Evolutionary conservation across 1,140 invertebrate genomes (phyloP).

Genomic region (Cyclina sinensis): DNA sequence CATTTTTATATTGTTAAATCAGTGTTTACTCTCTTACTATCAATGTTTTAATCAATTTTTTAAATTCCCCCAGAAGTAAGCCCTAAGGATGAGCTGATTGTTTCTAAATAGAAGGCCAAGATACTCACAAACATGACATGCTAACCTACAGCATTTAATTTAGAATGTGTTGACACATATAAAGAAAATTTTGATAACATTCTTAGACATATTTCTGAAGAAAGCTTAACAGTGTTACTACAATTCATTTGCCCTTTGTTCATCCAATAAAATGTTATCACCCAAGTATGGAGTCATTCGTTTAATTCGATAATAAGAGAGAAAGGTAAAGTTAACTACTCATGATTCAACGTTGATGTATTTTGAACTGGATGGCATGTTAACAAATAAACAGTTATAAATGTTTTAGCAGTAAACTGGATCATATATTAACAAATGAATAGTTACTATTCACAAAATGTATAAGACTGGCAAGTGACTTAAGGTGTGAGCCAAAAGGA

Average conservation of each 20-base stretch:
- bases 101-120: slow-evolving; percentile 9
- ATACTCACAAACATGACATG: slow-evolving; percentile 38
- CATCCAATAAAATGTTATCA: neutral
- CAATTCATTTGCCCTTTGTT: slow-evolving; percentile 1
- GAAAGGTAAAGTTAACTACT: neutral
- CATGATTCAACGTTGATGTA: neutral
- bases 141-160: slow-evolving; percentile 3
- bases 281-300: neutral
- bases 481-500: neutral
- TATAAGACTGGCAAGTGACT: neutral
- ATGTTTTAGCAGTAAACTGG: too few species aligned
- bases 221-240: slow-evolving; percentile 8
- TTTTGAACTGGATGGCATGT: neutral
- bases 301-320: neutral
- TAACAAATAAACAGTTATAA: neutral
- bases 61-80: neutral
- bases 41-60: neutral
- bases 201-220: neutral
- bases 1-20: neutral
- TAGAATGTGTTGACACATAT: slow-evolving; percentile 1
- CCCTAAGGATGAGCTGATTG: neutral
- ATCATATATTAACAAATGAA: neutral
- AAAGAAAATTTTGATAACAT: slow-evolving; percentile 25
- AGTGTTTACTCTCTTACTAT: slow-evolving; percentile 14
- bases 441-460: neutral